phyloP scores from a whole-genome alignment of 2,888 invertebrate species.

The Agrotis exclamationis region DNA sequence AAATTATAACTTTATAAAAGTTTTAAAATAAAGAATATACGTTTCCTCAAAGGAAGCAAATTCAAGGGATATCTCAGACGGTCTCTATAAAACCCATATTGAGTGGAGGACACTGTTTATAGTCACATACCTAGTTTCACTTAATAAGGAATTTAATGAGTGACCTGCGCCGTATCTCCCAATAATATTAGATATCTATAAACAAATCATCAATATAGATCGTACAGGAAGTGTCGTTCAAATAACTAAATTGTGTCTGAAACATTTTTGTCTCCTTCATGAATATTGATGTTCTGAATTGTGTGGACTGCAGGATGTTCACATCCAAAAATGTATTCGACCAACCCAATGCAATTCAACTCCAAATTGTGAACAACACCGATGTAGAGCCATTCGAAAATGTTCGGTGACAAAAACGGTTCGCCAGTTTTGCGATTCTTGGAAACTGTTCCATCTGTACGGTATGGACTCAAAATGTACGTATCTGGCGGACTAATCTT shows the following conservation, averaged over 20 bases:
- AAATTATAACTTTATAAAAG: slow-evolving; percentile 14
- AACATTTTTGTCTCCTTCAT: slow-evolving; percentile 29
- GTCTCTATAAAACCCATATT: too few relatives aligned
- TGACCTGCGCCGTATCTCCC: neutral
- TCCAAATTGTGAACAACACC: slow-evolving; percentile 15
- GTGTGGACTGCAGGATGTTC: neutral
- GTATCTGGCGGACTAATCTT: slow-evolving; percentile 37
- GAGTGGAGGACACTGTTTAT: too few relatives aligned
- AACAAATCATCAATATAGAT: slow-evolving; percentile 38
- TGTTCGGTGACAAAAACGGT: slow-evolving; percentile 18
- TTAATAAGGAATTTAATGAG: slow-evolving; percentile 13
- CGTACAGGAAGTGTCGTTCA: slow-evolving; percentile 40
- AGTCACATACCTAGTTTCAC: too few relatives aligned
- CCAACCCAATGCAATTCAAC: neutral
- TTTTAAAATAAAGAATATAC: slow-evolving; percentile 9
- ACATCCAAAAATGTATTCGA: neutral
- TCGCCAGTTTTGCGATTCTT: slow-evolving; percentile 21
- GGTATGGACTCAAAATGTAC: slow-evolving; percentile 21
- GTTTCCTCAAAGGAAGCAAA: neutral
- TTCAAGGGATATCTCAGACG: too few relatives aligned
- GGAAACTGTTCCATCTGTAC: slow-evolving; percentile 27
- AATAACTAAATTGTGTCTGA: slow-evolving; percentile 32
- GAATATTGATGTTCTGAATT: slow-evolving; percentile 35
- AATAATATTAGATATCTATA: neutral
- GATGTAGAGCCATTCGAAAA: slow-evolving; percentile 6